Conservation (phyloP, 1,140 invertebrate genomes). For the Trichonephila clavipes region DNA sequence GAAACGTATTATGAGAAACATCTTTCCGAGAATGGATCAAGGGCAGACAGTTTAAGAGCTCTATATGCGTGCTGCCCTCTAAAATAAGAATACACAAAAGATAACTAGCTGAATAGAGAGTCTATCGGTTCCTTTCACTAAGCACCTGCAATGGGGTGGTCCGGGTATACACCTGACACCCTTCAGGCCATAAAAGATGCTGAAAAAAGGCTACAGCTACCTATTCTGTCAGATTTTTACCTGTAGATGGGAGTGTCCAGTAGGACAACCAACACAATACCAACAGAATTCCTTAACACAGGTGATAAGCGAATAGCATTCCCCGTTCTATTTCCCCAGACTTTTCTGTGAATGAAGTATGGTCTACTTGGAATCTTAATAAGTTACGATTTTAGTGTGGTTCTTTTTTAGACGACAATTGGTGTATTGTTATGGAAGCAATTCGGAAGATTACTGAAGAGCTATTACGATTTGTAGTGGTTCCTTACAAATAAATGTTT, state of each 20-base stretch:
- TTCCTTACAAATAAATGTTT: no score
- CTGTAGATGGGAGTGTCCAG: not conserved
- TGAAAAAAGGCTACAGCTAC: not conserved
- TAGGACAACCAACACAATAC: not conserved
- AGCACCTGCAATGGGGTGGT: not conserved
- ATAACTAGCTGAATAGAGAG: not conserved
- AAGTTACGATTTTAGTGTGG: not conserved
- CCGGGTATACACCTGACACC: slow-evolving; percentile 2
- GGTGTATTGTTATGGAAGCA: not conserved
- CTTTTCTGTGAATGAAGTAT: not conserved
- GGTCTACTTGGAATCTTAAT: no score
- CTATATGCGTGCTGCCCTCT: no score
- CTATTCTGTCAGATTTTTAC: not conserved
- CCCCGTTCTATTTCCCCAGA: not conserved
- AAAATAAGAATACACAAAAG: no score
- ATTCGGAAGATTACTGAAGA: not conserved
- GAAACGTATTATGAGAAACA: no score
- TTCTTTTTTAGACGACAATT: not conserved
- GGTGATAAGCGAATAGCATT: not conserved
- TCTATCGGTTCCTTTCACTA: not conserved
- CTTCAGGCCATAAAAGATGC: not conserved
- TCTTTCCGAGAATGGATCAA: no score
- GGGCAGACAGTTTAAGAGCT: no score
- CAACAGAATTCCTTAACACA: not conserved
- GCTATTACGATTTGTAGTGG: not conserved